Evolutionary conservation across 2,888 invertebrate species (phyloP), one percentile per base, ranked within the genome.

Genomic region (Drosophila flavopinicola): DNA sequence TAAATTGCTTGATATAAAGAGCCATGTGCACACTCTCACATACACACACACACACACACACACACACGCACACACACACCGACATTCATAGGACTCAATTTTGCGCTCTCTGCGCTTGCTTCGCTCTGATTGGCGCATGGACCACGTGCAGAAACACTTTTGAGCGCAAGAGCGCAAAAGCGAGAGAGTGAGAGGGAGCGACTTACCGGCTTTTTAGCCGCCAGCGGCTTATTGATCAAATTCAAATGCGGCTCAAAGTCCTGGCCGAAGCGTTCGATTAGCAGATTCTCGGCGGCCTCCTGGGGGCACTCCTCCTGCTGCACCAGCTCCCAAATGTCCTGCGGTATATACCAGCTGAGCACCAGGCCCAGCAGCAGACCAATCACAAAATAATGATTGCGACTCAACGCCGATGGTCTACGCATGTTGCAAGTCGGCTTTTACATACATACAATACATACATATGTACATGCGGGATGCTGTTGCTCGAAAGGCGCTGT

Each of bases 231-330:
- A 54, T 91, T 91, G 45, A 90, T 89, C 56, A 91, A 85, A 84
- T 91, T 91, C 60, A 91, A 82, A 75, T 90, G 91, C 45, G 91
- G 91, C 75, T 91, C 91, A 73, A 91, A 91, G 57, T 91, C 91
- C 74, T 91, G 90, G 23, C 91, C 90, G 45, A 88, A 92, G 80
- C 89, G 90, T 66, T 89, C 89, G 68, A 89, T 89, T n/a, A 89
- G 77, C 69, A 88, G 86, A 74, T 90, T 90, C 71, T 90, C 90
- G 61, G 89, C 91, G 42, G 77, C 87, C 70, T 90, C 89, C 63
- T 90, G 89, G 24, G 92, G 90, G 68, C 91, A 91, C 78, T 90
- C 92, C 76, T 91, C 89, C 82, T 88, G 88, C 83, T 90, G 89
- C 61, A 90, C 89, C 73, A 90, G 78, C 74, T 90, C 89, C 91